Conservation (phyloP, 1,140 invertebrate genomes). For the Temnothorax nylanderi region DNA sequence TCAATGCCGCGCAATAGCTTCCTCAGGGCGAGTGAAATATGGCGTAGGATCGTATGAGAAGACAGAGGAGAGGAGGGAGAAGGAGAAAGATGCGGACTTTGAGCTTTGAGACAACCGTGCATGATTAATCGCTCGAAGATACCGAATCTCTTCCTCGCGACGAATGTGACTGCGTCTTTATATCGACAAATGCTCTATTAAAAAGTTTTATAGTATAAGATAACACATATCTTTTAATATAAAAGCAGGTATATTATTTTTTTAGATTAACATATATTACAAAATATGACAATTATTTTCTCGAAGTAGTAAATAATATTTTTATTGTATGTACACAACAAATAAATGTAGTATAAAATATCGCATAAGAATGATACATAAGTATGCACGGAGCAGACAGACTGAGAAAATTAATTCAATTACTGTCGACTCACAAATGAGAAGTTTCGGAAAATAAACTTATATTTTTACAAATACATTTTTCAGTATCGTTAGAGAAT, state of each 20-base stretch:
- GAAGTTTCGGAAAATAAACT: not conserved
- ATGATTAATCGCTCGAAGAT: slow-evolving; percentile 49
- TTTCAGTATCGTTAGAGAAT: not conserved
- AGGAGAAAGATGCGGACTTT: not conserved
- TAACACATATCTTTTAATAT: not conserved
- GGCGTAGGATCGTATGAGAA: not conserved
- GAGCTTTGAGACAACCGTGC: slow-evolving; percentile 19
- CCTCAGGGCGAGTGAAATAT: slow-evolving; percentile 46
- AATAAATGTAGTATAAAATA: not conserved
- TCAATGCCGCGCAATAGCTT: slow-evolving; percentile 49
- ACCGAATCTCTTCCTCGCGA: slow-evolving; percentile 9
- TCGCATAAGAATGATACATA: not conserved
- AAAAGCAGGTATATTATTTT: not conserved
- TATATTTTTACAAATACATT: not conserved
- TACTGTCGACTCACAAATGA: not conserved
- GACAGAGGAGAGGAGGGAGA: not conserved
- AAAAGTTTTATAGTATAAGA: not conserved
- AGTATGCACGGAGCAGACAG: not conserved
- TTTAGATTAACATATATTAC: not conserved
- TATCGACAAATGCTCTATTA: slow-evolving; percentile 24
- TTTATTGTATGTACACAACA: not conserved
- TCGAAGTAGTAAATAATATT: not conserved
- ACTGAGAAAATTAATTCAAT: not conserved
- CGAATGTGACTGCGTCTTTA: slow-evolving; percentile 37
- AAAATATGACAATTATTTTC: not conserved